Evolutionary conservation across 2,797 vertebrate genomes (phyloP), one percentile per base, ranked within the genome.

Genomic region (Chelmon rostratus): DNA sequence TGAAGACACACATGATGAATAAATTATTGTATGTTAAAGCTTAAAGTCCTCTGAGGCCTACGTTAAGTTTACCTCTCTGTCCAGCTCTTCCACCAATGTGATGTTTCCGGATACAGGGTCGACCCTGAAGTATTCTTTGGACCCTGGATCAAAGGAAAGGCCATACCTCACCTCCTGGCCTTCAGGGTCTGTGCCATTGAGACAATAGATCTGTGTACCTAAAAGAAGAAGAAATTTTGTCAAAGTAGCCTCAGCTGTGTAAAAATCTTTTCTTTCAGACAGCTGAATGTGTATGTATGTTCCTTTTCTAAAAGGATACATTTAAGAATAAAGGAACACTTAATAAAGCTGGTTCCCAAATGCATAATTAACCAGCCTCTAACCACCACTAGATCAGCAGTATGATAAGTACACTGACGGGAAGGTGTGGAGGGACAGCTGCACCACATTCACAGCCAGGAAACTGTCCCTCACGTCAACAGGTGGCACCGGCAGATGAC

Each of bases 151-250:
- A 84, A 98, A 98, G 35, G 94, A 93, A 75, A 99, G 88, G 72
- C 95, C 96, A 1, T 98, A 99, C 1, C 94, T 97, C 90, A 99
- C 95, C 0, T 96, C 94, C 56, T 97, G 96, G 12, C 96, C 97
- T 87, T 99, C 98, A 0, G 97, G 97, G 83, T 99, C 98, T 1
- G 96, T 97, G 73, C 98, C 98, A 61, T 99, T 99, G 78, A 99
- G 92, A 64, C 95, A 91, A 76, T 99, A 99, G 73, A 99, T 96
- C 0, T 96, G 96, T 73, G 96, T 96, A 59, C 98, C 98, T 99
- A 77, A 58, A 91, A 85, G 9, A 68, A 65, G 23, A 83, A 0
- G 7, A 12, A 9, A 35, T 54, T 59, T 13, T 42, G 25, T 44
- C 3, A 56, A 11, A 33, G 31, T 13, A 49, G 28, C 15, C 5